Base-by-base conservation (phyloP, 2,888 invertebrate genomes). In the Julus scandinavius region DNA sequence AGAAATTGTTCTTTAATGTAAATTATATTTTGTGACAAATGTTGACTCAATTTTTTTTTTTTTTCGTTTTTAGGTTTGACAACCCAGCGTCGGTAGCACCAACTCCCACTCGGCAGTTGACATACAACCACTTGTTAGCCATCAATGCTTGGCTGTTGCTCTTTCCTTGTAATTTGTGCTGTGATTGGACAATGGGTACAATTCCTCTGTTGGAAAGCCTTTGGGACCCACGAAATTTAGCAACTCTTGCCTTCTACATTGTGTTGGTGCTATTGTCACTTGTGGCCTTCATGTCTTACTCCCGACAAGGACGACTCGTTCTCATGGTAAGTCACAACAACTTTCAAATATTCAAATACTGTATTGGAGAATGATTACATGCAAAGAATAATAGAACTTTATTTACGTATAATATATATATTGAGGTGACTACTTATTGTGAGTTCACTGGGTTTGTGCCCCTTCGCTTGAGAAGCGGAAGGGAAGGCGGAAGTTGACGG, bases 131-230 rank as follows among this genome's bases (percentile, higher is more conserved):
- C 93, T 94, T 99, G 90, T 95, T 97, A 90, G 96, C 97, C 87
- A 94, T 98, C 90, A 99, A 99, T 93, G 94, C 96, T 88, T 97
- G 97, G 96, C 94, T 99, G 90, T 93, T 99, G 90, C 94, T 98
- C 88, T 95, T 96, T 91, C 99, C 99, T 1, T 96, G 96, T 90
- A 95, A 96, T 90, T 94, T 99, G 88, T 98, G 98, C 93, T 98
- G 98, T 93, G 99, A 99, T 93, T 99, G 98, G 98, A 99, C 98
- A 85, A 99, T 99, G 99, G 98, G 97, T 88, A 97, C 97, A 9
- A 95, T 99, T 89, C 96, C 98, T 0, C 93, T 99, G 88, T 94
- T 99, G 86, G 95, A 95, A 90, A 95, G 96, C 63, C 94, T 97
- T 92, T 91, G 94, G 6, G 99, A 99, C 93, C 93, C 94, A 0